A percentile compares a stretch with the other conserved stretches of the same genome.
These are phyloP conservation scores for Eospalax fontanierii DNA, from an alignment of 2,797 vertebrate genomes.

Conservation along the genomic window DNA sequence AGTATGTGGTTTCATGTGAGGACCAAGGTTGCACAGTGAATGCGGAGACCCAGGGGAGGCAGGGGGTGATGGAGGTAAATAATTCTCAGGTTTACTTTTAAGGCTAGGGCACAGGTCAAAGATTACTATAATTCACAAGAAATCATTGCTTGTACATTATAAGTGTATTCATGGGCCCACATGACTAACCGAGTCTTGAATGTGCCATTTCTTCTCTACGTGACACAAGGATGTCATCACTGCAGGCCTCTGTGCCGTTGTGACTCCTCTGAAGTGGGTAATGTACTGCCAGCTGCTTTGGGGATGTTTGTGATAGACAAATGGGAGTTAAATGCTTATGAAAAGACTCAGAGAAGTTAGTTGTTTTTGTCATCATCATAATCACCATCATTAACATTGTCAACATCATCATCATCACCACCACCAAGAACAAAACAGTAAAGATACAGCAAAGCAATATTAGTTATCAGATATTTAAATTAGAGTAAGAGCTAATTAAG, in stretches of 20 bases:
- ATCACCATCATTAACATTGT: too few species aligned
- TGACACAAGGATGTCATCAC: background rate
- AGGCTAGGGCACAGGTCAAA: too few species aligned
- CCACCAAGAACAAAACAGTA: background rate
- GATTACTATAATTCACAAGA: background rate
- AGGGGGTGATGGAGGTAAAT: background rate
- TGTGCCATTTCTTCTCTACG: background rate
- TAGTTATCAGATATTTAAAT: background rate
- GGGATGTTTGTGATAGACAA: background rate
- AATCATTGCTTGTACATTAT: background rate
- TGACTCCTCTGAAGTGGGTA: background rate
- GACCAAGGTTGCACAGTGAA: too few species aligned
- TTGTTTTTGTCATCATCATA: background rate
- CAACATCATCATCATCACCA: too few species aligned
- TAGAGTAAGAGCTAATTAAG: background rate
- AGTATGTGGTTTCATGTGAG: background rate
- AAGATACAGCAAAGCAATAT: background rate
- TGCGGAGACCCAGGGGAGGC: background rate
- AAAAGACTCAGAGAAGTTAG: background rate
- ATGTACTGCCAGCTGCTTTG: background rate
- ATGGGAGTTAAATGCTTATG: background rate
- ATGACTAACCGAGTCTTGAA: background rate
- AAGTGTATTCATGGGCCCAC: accelerated
- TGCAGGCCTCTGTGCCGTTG: background rate
- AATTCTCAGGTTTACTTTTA: background rate